Evolutionary conservation across 2,113 vertebrate genomes (phyloP).

Genomic region (Setophaga coronata): DNA sequence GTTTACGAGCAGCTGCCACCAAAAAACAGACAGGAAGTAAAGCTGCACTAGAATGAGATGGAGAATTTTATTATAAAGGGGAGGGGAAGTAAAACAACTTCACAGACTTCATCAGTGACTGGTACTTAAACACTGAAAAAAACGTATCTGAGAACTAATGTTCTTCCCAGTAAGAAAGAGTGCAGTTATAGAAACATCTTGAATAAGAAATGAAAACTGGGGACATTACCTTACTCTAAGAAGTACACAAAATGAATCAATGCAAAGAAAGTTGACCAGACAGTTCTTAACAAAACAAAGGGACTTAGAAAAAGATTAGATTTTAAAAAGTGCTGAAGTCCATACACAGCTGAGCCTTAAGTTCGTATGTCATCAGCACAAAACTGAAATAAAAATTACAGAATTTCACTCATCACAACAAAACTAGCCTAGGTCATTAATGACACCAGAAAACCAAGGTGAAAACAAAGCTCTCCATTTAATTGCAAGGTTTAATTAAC

Average conservation of each 20-base stretch:
- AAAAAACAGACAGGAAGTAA: constrained; percentile 35
- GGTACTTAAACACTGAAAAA: not conserved
- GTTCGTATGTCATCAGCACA: fast-evolving
- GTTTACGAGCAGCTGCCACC: not conserved
- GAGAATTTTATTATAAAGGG: not conserved
- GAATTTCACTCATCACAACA: not conserved
- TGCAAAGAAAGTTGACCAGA: not conserved
- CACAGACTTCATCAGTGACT: not conserved
- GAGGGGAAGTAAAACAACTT: not conserved
- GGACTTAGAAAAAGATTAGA: not conserved
- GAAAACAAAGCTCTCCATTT: not conserved
- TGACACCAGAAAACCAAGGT: not conserved
- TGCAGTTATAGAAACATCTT: not conserved
- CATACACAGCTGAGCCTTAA: not conserved
- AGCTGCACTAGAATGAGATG: not conserved
- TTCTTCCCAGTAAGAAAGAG: not conserved
- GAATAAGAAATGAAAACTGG: not conserved
- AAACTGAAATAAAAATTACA: not conserved
- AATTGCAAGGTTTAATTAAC: not conserved
- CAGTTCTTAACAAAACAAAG: not conserved
- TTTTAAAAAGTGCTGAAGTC: not conserved
- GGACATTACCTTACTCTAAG: not conserved
- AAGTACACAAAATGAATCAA: not conserved
- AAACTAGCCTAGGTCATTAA: not conserved
- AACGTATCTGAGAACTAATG: not conserved